Base-by-base conservation (phyloP, 92 coral and sea anemone genomes). In the Bergia puertoricense region DNA sequence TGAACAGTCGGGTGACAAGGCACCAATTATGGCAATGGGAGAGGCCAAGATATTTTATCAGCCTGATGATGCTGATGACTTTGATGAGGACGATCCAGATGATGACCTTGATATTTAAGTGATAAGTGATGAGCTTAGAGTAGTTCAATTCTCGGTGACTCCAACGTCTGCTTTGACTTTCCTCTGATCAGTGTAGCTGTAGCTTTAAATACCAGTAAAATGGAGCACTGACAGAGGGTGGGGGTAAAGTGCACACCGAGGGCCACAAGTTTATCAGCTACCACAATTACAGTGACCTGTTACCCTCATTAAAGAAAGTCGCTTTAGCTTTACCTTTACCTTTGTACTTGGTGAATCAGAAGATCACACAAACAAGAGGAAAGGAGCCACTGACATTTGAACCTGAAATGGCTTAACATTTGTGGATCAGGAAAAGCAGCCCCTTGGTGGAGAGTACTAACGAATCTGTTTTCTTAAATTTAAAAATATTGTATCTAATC, bases 1-100 rank as follows among this genome's bases (percentile, higher is more conserved):
- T 54, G 91, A 95, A 51, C 91, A 91, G 75, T 75, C 66, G 44
- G 90, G 48, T 46, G 83, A 59, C 81, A 59, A 84, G 36, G 10
- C 76, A 74, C 82, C 89, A 43, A 83, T 84, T 42, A 50, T 88
- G 22, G 78, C 87, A 14, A 62, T 88, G 48, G 95, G 89, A 42
- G 94, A 95, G 88, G 94, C 92, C 23, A 95, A 94, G 71, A 96
- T 97, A 13, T 97, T 97, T 73, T 97, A 97, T 88, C 96, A 97
- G 79, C 98, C 98, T 30, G 99, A 97, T 79, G 97, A 95, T 77
- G 99, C 92, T 18, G 99, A 97, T 89, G 99, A 97, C 79, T 90
- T 97, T 89, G 99, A 97, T 81, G 99, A 97, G 77, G 99, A 97
- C 38, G 99, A 97, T 78, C 99, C 99, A n/a, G 99, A 97, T 89